Evolutionary conservation across 1,140 invertebrate species (phyloP), one percentile per base, ranked within the genome.

Genomic region (Hyles vespertilio): DNA sequence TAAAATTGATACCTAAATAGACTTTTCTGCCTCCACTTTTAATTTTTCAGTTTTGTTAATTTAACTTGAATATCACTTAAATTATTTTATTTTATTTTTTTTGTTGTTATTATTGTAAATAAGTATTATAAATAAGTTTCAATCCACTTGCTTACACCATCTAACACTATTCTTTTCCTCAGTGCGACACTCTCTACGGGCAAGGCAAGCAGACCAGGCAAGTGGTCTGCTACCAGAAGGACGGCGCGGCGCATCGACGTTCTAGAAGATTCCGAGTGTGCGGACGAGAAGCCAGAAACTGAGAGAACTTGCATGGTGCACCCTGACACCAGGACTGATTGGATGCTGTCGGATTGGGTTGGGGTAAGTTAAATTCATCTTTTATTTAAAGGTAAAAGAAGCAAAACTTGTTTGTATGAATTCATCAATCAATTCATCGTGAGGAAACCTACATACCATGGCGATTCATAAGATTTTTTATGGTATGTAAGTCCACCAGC

Each of bases 251-350:
- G 92, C 56, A 92, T 96, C 10, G 89, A 94, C 70, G 87, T 96
- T 0, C 81, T 97, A 22, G 91, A 92, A 0, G 95, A 97, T 67
- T 82, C 90, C 0, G 90, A 92, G 12, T 98, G 97, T 76, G 74
- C 77, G 0, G 91, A 92, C 2, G 91, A 93, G 45, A 94, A 94
- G 73, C 96, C 97, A 0, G 91, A 92, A 10, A 86, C 78, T 5
- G 92, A 95, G 65, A 91, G 93, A 72, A 53, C 87, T 45, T 98
- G 97, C 79, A 91, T 94, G 60, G 65, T 95, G 36, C 91, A 94
- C 48, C 96, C 97, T 5, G 98, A 97, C 75, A 95, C 96, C 55
- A 97, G 97, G 8, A 93, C 98, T 10, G 97, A 98, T 80, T 98
- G 97, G 96, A 91, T 98, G 36, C 91, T 93, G 0, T 94, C 95